Evolutionary conservation across 64 coral and sea anemone genomes (phyloP).

Genomic region (Pachyseris speciosa): DNA sequence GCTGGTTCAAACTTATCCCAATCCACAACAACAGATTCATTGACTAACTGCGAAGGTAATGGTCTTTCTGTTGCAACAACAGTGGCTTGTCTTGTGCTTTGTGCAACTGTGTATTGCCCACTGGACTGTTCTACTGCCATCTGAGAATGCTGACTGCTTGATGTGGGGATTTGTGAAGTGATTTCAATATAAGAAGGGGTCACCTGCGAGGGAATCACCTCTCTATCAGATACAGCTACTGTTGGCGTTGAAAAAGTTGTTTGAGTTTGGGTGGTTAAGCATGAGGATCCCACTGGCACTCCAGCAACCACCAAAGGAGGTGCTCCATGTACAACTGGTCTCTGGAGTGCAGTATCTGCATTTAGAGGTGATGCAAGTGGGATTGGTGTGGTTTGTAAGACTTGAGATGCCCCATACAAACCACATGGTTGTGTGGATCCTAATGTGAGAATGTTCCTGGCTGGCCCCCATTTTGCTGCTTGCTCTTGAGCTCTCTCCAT

Average conservation of each 20-base stretch:
- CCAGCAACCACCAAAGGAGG: not conserved
- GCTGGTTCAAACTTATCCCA: not conserved
- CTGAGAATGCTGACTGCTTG: not conserved
- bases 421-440: not conserved
- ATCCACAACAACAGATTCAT: not conserved
- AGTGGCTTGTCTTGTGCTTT: not conserved
- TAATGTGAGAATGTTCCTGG: not conserved
- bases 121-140: not conserved
- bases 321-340: not conserved
- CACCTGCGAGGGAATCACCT: not conserved
- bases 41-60: not conserved
- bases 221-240: not conserved
- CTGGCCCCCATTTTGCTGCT: not conserved
- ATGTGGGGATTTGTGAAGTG: not conserved
- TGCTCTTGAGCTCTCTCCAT: constrained; percentile 95
- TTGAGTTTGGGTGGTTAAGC: not conserved
- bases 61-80: not conserved
- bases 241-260: not conserved
- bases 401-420: not conserved
- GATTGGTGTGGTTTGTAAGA: not conserved
- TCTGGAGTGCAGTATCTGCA: not conserved
- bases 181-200: not conserved
- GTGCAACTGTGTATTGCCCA: not conserved
- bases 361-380: not conserved
- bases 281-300: no score